Evolutionary conservation across 1,140 invertebrate genomes (phyloP), one percentile per base, ranked within the genome.

Genomic region (Geopemphigus sp.): DNA sequence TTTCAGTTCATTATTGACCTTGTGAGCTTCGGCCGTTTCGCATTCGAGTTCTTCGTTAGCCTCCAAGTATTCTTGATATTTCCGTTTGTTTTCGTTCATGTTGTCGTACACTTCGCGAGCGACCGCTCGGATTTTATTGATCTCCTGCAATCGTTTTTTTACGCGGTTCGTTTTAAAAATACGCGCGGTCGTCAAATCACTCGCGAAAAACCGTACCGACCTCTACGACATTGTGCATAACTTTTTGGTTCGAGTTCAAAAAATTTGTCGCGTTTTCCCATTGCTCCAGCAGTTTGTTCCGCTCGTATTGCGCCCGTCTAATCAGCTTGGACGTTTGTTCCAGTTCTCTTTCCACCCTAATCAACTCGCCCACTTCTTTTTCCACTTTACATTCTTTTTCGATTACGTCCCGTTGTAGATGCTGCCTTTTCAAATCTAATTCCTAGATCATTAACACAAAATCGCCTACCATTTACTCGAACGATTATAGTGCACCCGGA

Each of bases 221-320:
- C 32, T 63, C 17, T 11, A 63, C 0, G 15, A 19, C 32, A 32
- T 63, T 63, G 6, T 85, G 82, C 59, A 86, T 85, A 17, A 84
- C 82, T 50, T 84, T 81, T 53, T 87, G 85, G 45, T 84, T 63
- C 83, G 72, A 86, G 83, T 19, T 84, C 82, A 0, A 82, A 57
- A 87, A 83, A 6, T 82, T 76, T 0, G 84, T 84, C 39, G 86
- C 85, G 47, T 85, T 83, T 17, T 84, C 84, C 86, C 86, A 88
- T 32, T 86, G 86, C 74, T 84, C 83, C 80, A 87, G 85, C 47
- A 87, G 83, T 14, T 85, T 83, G 6, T 82, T 82, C 57, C 85
- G 84, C 81, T 87, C 86, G 22, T 83, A 83, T 29, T 87, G 83
- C 17, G 84, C 83, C 82, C 86, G 83, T 26, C 82, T 82, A 32